phyloP scores from a whole-genome alignment of 1,140 invertebrate species.

The Elysia chlorotica region DNA sequence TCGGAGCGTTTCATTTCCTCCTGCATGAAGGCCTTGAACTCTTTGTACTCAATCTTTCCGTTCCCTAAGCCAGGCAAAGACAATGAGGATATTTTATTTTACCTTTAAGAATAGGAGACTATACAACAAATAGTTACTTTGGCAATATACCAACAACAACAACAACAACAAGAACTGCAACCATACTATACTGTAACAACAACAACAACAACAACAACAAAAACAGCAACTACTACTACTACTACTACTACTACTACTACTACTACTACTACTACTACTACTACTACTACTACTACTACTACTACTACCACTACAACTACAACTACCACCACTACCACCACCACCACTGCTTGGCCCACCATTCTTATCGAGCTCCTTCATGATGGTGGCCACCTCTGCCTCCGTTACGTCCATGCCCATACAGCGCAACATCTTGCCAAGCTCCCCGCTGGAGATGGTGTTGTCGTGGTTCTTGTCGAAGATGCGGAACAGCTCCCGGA shows the following conservation, averaged over 20 bases:
- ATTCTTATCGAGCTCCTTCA: constrained; percentile 99
- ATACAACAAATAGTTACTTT: too few relatives aligned
- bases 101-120: too few relatives aligned
- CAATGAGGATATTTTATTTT: too few relatives aligned
- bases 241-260: too few relatives aligned
- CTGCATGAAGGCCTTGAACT: constrained; percentile 54
- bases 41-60: constrained; percentile 47
- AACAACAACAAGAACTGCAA: too few relatives aligned
- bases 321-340: neutral
- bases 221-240: neutral
- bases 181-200: too few relatives aligned
- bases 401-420: constrained; percentile 99
- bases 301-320: too few relatives aligned
- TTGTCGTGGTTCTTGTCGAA: constrained; percentile 84
- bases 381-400: constrained; percentile 99
- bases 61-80: too few relatives aligned
- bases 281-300: too few relatives aligned
- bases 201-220: neutral
- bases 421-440: constrained; percentile 98
- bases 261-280: neutral
- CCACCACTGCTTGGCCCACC: constrained; percentile 70
- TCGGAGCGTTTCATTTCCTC: constrained; percentile 46
- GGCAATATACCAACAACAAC: too few relatives aligned
- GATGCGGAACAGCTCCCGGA: constrained; percentile 53
- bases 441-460: constrained; percentile 99